Evolutionary conservation across 2,888 invertebrate species (phyloP).

Genomic region (Trichogramma evanescens): DNA sequence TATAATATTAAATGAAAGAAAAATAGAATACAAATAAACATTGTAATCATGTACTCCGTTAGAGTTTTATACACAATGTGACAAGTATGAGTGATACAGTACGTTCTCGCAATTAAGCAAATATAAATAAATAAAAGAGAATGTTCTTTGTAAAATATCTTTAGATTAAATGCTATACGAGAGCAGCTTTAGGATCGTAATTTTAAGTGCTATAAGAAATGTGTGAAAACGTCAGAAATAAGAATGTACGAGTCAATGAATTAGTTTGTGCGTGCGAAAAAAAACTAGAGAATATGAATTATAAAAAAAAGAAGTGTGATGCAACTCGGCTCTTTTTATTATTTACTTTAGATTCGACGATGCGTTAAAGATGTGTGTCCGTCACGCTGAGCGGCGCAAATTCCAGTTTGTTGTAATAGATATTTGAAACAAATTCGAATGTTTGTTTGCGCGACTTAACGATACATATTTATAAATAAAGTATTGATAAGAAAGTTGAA

Average conservation of each 20-base stretch:
- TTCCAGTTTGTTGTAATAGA: slow-evolving; percentile 41
- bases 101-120: slow-evolving; percentile 32
- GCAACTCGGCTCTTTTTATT: slow-evolving; percentile 19
- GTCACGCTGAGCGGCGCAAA: slow-evolving; percentile 31
- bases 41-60: slow-evolving; percentile 47
- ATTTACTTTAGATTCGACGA: slow-evolving; percentile 23
- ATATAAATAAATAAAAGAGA: slow-evolving; percentile 30
- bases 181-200: slow-evolving; percentile 47
- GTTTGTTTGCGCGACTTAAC: slow-evolving; percentile 41
- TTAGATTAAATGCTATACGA: slow-evolving; percentile 44
- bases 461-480: slow-evolving; percentile 48
- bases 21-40: slow-evolving; percentile 33
- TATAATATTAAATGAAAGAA: slow-evolving; percentile 36
- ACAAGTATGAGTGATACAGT: slow-evolving; percentile 45
- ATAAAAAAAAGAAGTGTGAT: slow-evolving; percentile 15
- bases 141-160: slow-evolving; percentile 48
- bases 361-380: slow-evolving; percentile 20
- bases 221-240: slow-evolving; percentile 16
- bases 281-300: slow-evolving; percentile 1
- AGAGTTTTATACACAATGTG: slow-evolving; percentile 48
- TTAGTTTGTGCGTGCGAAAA: slow-evolving; percentile 21
- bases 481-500: slow-evolving; percentile 47
- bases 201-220: slow-evolving; percentile 35
- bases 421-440: slow-evolving; percentile 39
- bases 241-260: slow-evolving; percentile 26